A percentile compares a stretch with the other conserved stretches of the same genome.
These are phyloP conservation scores for Drosophila ezoana DNA, from an alignment of 2,888 invertebrate genomes.

Conservation along the genomic window DNA sequence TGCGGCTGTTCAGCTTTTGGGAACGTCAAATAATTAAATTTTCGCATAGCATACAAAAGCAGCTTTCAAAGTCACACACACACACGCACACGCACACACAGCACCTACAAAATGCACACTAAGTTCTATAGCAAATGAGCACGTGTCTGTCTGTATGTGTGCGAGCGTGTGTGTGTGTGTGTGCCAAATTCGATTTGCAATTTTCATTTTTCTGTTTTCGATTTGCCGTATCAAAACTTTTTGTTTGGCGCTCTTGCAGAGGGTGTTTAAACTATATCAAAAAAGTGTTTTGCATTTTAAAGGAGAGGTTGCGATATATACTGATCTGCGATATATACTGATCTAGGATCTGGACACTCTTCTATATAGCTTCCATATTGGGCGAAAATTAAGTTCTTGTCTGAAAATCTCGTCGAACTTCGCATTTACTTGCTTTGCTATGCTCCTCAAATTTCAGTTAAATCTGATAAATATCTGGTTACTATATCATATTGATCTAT, in stretches of 20 bases:
- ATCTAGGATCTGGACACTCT: no score
- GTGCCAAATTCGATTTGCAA: slow-evolving; percentile 68
- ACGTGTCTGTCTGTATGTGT: slow-evolving; percentile 29
- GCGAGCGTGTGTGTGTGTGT: slow-evolving; percentile 14
- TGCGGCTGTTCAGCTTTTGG: slow-evolving; percentile 34
- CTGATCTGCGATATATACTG: no score
- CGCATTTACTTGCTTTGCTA: no score
- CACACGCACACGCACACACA: slow-evolving; percentile 14
- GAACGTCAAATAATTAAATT: slow-evolving; percentile 73
- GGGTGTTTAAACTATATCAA: neutral
- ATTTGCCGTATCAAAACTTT: slow-evolving; percentile 41
- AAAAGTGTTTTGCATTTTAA: no score
- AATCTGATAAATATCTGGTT: no score
- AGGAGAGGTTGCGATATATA: no score
- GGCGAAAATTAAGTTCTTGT: no score
- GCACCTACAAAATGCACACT: slow-evolving; percentile 34
- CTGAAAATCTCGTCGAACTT: no score
- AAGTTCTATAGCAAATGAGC: slow-evolving; percentile 70
- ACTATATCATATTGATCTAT: no score
- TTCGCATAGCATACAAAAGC: slow-evolving; percentile 66
- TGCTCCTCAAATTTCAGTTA: no score
- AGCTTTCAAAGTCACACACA: slow-evolving; percentile 61
- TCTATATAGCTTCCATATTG: no score
- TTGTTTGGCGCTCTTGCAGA: neutral
- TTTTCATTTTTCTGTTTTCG: slow-evolving; percentile 67